phyloP scores from a whole-genome alignment of 2,888 invertebrate genomes.

The Rhaphigaster nebulosa region DNA sequence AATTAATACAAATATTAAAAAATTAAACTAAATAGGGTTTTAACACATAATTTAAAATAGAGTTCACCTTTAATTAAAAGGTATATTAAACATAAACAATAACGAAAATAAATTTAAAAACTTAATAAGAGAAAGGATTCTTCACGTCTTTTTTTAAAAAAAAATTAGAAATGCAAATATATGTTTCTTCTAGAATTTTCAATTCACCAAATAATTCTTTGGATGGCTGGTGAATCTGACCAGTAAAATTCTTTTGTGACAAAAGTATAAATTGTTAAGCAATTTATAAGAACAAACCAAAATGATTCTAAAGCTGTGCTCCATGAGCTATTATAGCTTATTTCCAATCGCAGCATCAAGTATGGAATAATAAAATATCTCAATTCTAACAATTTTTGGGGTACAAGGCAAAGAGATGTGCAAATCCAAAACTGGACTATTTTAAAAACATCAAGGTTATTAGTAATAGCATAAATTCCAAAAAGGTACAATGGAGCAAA shows the following conservation, averaged over 20 bases:
- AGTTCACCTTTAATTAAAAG: not conserved
- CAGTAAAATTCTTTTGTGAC: slow-evolving; percentile 84
- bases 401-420: slow-evolving; percentile 76
- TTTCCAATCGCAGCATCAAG: slow-evolving; percentile 82
- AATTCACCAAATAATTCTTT: slow-evolving; percentile 90
- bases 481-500: slow-evolving; percentile 83
- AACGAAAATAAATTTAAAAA: not conserved
- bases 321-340: slow-evolving; percentile 71
- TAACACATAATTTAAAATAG: not conserved
- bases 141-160: not conserved
- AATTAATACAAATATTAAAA: not conserved
- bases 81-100: not conserved
- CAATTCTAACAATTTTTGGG: slow-evolving; percentile 91
- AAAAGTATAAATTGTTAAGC: slow-evolving; percentile 81
- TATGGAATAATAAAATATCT: slow-evolving; percentile 97
- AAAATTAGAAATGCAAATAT: not conserved
- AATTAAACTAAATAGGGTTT: no score
- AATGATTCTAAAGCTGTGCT: slow-evolving; percentile 76
- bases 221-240: slow-evolving; percentile 78
- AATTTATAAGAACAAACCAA: slow-evolving; percentile 78
- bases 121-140: not conserved
- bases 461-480: slow-evolving; percentile 71
- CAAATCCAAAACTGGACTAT: slow-evolving; percentile 74
- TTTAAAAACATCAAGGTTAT: slow-evolving; percentile 66
- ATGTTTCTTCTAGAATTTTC: not conserved